These are phyloP conservation scores for Triplophysa rosa DNA, from an alignment of 2,113 vertebrate genomes.

Conservation along the genomic window DNA sequence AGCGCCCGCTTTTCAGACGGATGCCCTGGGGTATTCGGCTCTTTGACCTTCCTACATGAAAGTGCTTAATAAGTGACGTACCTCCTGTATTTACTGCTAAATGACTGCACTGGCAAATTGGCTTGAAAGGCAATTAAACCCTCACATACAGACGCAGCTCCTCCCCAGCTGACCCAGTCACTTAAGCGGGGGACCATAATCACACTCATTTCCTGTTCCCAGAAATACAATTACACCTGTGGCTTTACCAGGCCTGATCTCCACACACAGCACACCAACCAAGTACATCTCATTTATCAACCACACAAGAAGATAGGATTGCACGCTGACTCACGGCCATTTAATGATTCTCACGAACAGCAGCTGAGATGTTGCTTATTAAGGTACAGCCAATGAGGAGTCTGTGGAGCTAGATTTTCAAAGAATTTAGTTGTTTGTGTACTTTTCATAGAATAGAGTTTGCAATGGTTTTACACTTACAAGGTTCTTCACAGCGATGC, in stretches of 20 bases:
- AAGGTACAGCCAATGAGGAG: no score
- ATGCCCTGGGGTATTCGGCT: slow-evolving; percentile 16
- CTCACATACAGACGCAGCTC: slow-evolving; percentile 1
- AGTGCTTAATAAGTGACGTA: slow-evolving; percentile 39
- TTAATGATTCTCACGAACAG: slow-evolving; percentile 30
- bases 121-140: slow-evolving; percentile 42
- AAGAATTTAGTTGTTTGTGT: no score
- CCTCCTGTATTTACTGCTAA: slow-evolving; percentile 43
- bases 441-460: no score
- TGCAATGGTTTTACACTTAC: no score
- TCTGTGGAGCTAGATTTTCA: no score
- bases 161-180: slow-evolving; percentile 38
- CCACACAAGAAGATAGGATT: slow-evolving; percentile 38
- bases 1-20: slow-evolving; percentile 30
- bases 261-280: slow-evolving; percentile 11
- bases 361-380: slow-evolving; percentile 10
- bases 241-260: slow-evolving; percentile 25
- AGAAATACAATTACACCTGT: slow-evolving; percentile 47
- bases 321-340: slow-evolving; percentile 20
- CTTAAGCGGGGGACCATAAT: slow-evolving; percentile 50
- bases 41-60: slow-evolving; percentile 47
- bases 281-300: slow-evolving; percentile 45
- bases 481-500: no score
- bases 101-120: slow-evolving; percentile 35
- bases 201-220: slow-evolving; percentile 46